Base-by-base conservation (phyloP, 1,140 invertebrate genomes). In the Drosophila persimilis region DNA sequence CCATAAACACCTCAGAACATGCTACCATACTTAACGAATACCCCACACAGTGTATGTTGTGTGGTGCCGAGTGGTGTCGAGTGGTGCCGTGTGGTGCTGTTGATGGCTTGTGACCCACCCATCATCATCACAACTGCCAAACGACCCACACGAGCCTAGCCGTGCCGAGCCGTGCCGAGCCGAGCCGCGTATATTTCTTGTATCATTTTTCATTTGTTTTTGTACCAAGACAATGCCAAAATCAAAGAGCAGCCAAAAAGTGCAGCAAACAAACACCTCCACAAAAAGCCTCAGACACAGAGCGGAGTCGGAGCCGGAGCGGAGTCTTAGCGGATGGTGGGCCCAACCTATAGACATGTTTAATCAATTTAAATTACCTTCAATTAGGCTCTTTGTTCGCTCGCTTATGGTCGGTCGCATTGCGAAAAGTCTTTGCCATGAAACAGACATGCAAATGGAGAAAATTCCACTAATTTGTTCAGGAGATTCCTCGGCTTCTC, bases 321-420 rank as follows among this genome's bases (percentile, higher is more conserved):
- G 35, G 3, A 11, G 24, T 4, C 24, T 2, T 24, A 11, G 35
- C 55, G 56, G 57, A 52, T 48, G 35, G 46, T 55, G 43, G 71
- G 81, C 73, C 80, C 64, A 86, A 67, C 73, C 77, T 86, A 85
- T 41, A 70, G 73, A 81, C 73, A 81, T 74, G 64, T 80, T 85
- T 88, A 88, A 86, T 86, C 83, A 88, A 86, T 86, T 86, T 81
- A 88, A 81, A 86, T 86, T 88, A 81, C 83, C 81, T 81, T 86
- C 83, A 86, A 88, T 86, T 86, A 88, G 83, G 73, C 65, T 64
- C 61, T 85, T 86, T 81, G 73, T 86, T 77, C 48, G 26, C 41
- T 72, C 51, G 17, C 63, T 24, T 24, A 24, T 81, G 73, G 80
- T 77, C 48, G 26, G 45, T 72, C 51, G 17, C 63, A 73, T 86